Evolutionary conservation across 2,797 vertebrate genomes (phyloP), one percentile per base, ranked within the genome.

Genomic region (Calcarius lapponicus): DNA sequence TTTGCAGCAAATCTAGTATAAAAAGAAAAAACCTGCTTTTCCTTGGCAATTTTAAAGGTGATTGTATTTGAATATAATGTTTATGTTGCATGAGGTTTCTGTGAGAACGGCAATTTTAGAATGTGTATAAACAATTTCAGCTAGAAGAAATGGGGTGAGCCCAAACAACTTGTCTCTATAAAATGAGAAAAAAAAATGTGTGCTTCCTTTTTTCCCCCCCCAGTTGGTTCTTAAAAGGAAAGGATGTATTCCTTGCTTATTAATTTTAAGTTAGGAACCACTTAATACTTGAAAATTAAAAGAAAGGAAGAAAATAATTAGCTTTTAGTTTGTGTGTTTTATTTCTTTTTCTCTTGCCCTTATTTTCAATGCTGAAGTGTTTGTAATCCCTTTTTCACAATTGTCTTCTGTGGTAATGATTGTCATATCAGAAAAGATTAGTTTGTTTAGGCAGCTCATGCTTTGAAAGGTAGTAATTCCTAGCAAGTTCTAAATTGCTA

Each of bases 381-480:
- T 74, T 79, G 32, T 86, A 81, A 90, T 79, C 40, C 29, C 15
- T 82, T 88, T 76, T 76, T 76, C 74, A 60, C 48, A 66, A 7
- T 54, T 85, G 15, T 76, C 24, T 86, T 53, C 28, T 1, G 13
- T 89, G 61, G 47, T 76, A 92, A 34, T 71, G 40, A 43, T 86
- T 81, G 42, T 64, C 7, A 4, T 51, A 25, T 80, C 65, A 69
- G 51, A 74, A 56, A 80, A 66, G 53, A 36, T 67, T 36, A 48
- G 9, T 74, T 95, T 87, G 7, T 87, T 94, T 82, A 85, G 69
- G n/a, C 57, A 93, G 24, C 51, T 91, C 78, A 42, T 67, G n/a
- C 48, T 91, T 93, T 84, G 75, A 85, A 91, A 93, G 31, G 53
- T 67, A 50, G 12, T 42, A 57, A 65, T 85, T 92, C 36, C 58